Conservation (phyloP, 1,140 invertebrate genomes). For the Apis cerana region DNA sequence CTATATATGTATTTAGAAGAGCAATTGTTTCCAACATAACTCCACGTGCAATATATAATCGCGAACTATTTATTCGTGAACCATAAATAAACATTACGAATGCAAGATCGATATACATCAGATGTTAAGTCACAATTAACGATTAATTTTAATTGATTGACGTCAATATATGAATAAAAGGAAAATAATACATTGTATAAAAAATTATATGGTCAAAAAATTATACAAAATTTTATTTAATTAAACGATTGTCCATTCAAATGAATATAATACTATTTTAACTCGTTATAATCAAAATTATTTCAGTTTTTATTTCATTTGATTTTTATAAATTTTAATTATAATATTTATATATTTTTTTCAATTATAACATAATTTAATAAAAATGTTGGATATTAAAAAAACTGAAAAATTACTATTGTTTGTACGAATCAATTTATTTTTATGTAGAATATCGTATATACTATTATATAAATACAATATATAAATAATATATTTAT, state of each 20-base stretch:
- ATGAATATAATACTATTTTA: neutral
- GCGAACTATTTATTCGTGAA: slow-evolving; percentile 40
- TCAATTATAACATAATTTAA: neutral
- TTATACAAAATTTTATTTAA: neutral
- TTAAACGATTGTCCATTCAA: neutral
- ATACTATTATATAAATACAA: too few species aligned
- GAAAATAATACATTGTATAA: neutral
- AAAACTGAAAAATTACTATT: too few species aligned
- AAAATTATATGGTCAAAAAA: neutral
- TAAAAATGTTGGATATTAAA: neutral
- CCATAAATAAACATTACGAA: slow-evolving; percentile 41
- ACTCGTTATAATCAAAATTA: neutral
- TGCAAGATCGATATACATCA: neutral
- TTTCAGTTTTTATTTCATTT: too few species aligned
- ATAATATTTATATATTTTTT: neutral
- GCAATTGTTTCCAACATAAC: neutral
- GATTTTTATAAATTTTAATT: neutral
- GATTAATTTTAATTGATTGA: neutral
- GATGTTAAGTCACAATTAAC: slow-evolving; percentile 5
- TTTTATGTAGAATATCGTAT: too few species aligned
- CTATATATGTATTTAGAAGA: neutral
- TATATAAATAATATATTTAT: too few species aligned
- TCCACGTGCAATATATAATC: slow-evolving; percentile 25
- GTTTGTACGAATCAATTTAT: too few species aligned
- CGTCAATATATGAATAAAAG: neutral